phyloP scores from a whole-genome alignment of 2,113 vertebrate species.

The Zosterops hypoxanthus region DNA sequence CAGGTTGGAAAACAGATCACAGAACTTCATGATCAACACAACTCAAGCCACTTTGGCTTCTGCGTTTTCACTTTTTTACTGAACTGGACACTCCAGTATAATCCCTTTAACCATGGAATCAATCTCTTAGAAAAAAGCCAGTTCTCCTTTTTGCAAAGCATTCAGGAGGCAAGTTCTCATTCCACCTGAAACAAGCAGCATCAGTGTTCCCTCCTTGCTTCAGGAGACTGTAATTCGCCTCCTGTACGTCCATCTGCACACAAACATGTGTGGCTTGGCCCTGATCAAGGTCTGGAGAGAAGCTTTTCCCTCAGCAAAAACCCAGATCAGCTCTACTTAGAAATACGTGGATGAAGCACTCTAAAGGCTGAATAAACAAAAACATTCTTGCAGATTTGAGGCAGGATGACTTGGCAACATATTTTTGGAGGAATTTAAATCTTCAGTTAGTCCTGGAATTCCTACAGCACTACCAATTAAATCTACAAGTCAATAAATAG shows the following conservation, averaged over 20 bases:
- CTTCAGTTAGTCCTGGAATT: constrained; percentile 32
- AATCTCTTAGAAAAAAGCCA: neutral
- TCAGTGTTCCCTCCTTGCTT: neutral
- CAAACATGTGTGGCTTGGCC: neutral
- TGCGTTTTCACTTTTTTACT: neutral
- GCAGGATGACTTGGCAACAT: neutral
- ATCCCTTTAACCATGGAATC: neutral
- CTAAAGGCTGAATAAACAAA: constrained; percentile 23
- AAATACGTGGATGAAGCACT: neutral
- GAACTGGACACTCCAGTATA: neutral
- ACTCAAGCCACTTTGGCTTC: rapidly evolving
- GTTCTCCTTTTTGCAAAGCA: neutral
- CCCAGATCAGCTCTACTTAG: neutral
- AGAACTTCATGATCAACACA: rapidly evolving
- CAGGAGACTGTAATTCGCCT: neutral
- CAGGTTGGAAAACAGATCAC: neutral
- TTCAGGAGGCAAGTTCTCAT: neutral
- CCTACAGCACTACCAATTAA: neutral
- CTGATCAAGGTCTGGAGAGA: neutral
- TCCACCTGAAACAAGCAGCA: neutral
- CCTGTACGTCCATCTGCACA: neutral
- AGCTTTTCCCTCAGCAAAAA: neutral
- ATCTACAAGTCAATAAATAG: neutral
- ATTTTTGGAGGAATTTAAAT: constrained; percentile 19
- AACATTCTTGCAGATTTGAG: constrained; percentile 30